These are phyloP conservation scores for Botrylloides violaceus DNA, from an alignment of 23 tunicate genomes.

Conservation along the genomic window DNA sequence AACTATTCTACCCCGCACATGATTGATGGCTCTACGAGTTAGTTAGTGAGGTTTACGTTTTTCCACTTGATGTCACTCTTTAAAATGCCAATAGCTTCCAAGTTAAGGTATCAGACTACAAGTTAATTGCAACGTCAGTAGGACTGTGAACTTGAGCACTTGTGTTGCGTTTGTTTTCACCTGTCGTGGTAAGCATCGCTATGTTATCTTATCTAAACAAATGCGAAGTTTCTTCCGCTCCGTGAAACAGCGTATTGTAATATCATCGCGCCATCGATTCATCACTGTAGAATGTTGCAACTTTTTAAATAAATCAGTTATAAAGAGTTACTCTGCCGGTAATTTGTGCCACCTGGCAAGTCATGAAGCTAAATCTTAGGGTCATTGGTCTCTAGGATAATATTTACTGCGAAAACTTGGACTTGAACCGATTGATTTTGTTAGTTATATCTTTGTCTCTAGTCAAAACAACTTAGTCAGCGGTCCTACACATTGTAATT, in stretches of 20 bases:
- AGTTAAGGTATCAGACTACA: too few species aligned
- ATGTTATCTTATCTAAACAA: not conserved
- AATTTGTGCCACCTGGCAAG: not conserved
- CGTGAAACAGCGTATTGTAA: not conserved
- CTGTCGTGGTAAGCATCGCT: not conserved
- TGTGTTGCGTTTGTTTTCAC: too few species aligned
- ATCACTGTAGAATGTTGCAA: not conserved
- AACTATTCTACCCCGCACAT: not conserved
- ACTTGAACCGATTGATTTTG: too few species aligned
- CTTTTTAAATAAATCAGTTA: too few species aligned
- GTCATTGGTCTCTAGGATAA: not conserved
- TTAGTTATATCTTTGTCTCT: not conserved
- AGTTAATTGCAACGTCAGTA: too few species aligned
- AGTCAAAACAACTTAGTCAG: conserved; percentile 1
- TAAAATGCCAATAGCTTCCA: too few species aligned
- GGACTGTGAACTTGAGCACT: too few species aligned
- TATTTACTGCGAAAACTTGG: not conserved
- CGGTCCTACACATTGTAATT: too few species aligned
- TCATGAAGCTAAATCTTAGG: not conserved
- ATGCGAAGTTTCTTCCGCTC: not conserved
- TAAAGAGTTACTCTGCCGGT: too few species aligned
- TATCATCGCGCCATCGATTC: not conserved
- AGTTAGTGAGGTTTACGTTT: too few species aligned
- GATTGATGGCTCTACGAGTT: too few species aligned
- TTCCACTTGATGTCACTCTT: too few species aligned